phyloP scores from a whole-genome alignment of 2,888 invertebrate genomes.

The Kuschelorhynchus macadamiae region DNA sequence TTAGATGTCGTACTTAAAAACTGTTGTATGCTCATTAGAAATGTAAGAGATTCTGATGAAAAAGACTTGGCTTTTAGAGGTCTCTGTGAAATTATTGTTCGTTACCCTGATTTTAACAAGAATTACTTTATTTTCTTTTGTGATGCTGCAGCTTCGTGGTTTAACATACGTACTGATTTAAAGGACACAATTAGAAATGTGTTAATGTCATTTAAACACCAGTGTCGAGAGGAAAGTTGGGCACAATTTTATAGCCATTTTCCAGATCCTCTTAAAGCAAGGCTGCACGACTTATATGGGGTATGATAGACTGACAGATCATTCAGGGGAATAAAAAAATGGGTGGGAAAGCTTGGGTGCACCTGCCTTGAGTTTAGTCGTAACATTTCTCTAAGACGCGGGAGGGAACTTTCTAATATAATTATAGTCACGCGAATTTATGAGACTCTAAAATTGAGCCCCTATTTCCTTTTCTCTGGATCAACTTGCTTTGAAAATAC shows the following conservation, averaged over 20 bases:
- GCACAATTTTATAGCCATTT: slow-evolving; percentile 95
- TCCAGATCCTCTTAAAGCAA: slow-evolving; percentile 91
- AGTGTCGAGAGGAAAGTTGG: slow-evolving; percentile 98
- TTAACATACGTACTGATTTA: slow-evolving; percentile 85
- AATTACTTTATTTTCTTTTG: slow-evolving; percentile 99
- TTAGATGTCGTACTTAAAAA: slow-evolving; percentile 99
- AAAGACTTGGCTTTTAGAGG: slow-evolving; percentile 99
- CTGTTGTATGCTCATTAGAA: slow-evolving; percentile 97
- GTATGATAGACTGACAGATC: slow-evolving; percentile 58
- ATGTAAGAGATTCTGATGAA: slow-evolving; percentile 98
- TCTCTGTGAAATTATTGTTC: slow-evolving; percentile 97
- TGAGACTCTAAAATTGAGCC: slow-evolving; percentile 21
- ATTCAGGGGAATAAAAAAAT: slow-evolving; percentile 35
- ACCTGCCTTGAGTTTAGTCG: slow-evolving; percentile 62
- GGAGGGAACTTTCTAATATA: slow-evolving; percentile 57
- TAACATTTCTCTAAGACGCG: slow-evolving; percentile 58
- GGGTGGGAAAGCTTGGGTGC: slow-evolving; percentile 66
- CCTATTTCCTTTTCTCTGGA: slow-evolving; percentile 25
- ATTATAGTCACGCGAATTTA: slow-evolving; percentile 36
- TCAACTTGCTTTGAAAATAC: slow-evolving; percentile 6
- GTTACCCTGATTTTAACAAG: slow-evolving; percentile 95
- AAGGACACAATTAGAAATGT: slow-evolving; percentile 96
- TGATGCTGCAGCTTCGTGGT: slow-evolving; percentile 99
- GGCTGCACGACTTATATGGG: slow-evolving; percentile 86
- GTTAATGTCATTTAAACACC: slow-evolving; percentile 94